Evolutionary conservation across 2,888 invertebrate species (phyloP).

Genomic region (Gymnosoma rotundatum): DNA sequence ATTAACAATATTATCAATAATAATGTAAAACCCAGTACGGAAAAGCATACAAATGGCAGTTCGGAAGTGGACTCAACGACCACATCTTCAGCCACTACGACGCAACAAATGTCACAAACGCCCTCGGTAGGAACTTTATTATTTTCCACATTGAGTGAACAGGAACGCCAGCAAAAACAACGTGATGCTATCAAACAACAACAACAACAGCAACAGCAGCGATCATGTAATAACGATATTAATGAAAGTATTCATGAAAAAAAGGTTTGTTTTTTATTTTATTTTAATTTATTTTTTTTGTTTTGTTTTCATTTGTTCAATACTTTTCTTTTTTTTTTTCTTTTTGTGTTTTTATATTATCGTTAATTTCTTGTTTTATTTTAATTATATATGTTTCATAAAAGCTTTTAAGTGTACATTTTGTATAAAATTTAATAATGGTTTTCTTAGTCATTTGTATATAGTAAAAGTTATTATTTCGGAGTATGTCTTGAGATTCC

Average conservation of each 20-base stretch:
- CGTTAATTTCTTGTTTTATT: conserved; percentile 21
- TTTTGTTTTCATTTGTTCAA: conserved; percentile 14
- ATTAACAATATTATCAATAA: conserved; percentile 81
- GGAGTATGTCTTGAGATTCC: too few relatives aligned
- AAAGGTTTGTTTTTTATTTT: conserved; percentile 79
- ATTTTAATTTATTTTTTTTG: conserved; percentile 10
- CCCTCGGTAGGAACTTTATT: conserved; percentile 78
- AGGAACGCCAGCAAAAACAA: conserved; percentile 77
- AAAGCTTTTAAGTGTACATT: conserved; percentile 23
- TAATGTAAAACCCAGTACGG: conserved; percentile 72
- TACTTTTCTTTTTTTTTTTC: conserved; percentile 20
- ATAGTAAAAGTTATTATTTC: not conserved
- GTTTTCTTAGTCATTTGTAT: not conserved
- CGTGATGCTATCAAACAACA: conserved; percentile 66
- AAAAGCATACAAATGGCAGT: conserved; percentile 60
- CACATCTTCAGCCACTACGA: conserved; percentile 48
- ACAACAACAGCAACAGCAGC: conserved; percentile 19
- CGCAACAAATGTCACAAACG: conserved; percentile 58
- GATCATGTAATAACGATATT: conserved; percentile 53
- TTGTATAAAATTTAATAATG: not conserved
- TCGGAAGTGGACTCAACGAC: conserved; percentile 67
- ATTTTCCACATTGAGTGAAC: conserved; percentile 79
- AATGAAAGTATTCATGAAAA: conserved; percentile 75
- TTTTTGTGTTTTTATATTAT: conserved; percentile 19
- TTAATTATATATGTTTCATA: conserved; percentile 25